These are phyloP conservation scores for Phocides pigmalion DNA, from an alignment of 1,140 invertebrate genomes.

Conservation along the genomic window DNA sequence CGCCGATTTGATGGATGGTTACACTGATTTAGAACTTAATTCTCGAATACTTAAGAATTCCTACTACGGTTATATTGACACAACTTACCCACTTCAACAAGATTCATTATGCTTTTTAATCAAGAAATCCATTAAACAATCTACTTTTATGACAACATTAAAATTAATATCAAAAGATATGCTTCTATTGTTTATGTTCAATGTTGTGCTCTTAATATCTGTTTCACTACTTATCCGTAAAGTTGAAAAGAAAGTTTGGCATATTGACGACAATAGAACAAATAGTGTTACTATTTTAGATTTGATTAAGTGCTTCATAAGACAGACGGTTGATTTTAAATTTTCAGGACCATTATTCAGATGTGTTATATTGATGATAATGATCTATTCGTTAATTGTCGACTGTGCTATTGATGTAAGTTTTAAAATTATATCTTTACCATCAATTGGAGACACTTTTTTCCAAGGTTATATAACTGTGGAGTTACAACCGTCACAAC, in stretches of 20 bases:
- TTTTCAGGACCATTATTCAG: conserved; percentile 66
- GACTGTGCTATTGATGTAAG: conserved; percentile 76
- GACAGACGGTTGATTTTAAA: conserved; percentile 68
- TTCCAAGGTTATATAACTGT: too few species aligned
- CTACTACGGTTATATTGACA: conserved; percentile 76
- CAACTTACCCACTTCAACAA: conserved; percentile 66
- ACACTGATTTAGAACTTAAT: conserved; percentile 70
- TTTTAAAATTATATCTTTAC: conserved; percentile 22
- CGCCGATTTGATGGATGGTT: conserved; percentile 69
- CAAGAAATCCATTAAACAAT: conserved; percentile 65
- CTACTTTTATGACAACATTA: conserved; percentile 63
- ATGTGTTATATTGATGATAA: conserved; percentile 55
- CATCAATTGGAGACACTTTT: too few species aligned
- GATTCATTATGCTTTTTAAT: conserved; percentile 72
- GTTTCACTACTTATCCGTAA: conserved; percentile 52
- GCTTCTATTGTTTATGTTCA: conserved; percentile 60
- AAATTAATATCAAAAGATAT: conserved; percentile 64
- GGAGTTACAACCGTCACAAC: too few species aligned
- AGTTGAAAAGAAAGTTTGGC: conserved; percentile 53
- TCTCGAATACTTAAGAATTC: conserved; percentile 70
- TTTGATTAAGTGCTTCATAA: conserved; percentile 70
- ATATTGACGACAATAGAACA: conserved; percentile 48
- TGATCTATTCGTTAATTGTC: conserved; percentile 71
- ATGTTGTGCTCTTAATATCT: conserved; percentile 54
- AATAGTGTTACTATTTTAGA: conserved; percentile 55